Conservation (phyloP, 1,140 invertebrate species). For the Oryzaephilus surinamensis region DNA sequence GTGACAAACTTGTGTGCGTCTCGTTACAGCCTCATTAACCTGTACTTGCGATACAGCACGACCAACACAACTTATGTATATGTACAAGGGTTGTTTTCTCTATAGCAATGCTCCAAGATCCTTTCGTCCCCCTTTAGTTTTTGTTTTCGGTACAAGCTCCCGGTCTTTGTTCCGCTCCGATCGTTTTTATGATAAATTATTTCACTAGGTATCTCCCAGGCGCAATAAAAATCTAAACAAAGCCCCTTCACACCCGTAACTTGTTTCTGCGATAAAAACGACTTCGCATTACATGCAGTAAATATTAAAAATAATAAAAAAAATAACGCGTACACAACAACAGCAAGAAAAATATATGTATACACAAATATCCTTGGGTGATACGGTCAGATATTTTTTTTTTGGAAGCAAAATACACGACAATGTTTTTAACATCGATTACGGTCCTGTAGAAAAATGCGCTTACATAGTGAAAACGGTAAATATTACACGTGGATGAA, state of each 20-base stretch:
- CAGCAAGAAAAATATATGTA: too few species aligned
- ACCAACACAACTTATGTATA: too few species aligned
- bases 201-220: constrained; percentile 14
- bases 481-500: too few species aligned
- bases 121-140: background rate
- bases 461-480: too few species aligned
- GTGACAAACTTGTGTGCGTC: too few species aligned
- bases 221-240: constrained; percentile 22
- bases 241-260: constrained; percentile 8
- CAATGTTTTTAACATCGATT: constrained; percentile 6
- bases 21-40: too few species aligned
- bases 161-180: constrained; percentile 9
- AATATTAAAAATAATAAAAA: constrained; percentile 11
- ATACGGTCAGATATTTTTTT: too few species aligned
- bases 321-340: background rate
- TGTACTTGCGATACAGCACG: too few species aligned
- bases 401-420: too few species aligned
- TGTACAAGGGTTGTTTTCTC: too few species aligned
- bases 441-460: too few species aligned
- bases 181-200: constrained; percentile 18
- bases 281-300: constrained; percentile 12
- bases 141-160: background rate
- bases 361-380: too few species aligned
- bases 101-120: background rate
- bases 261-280: constrained; percentile 8